Evolutionary conservation across 2,113 vertebrate species (phyloP), one percentile per base, ranked within the genome.

Genomic region (Rhinogobius similis): DNA sequence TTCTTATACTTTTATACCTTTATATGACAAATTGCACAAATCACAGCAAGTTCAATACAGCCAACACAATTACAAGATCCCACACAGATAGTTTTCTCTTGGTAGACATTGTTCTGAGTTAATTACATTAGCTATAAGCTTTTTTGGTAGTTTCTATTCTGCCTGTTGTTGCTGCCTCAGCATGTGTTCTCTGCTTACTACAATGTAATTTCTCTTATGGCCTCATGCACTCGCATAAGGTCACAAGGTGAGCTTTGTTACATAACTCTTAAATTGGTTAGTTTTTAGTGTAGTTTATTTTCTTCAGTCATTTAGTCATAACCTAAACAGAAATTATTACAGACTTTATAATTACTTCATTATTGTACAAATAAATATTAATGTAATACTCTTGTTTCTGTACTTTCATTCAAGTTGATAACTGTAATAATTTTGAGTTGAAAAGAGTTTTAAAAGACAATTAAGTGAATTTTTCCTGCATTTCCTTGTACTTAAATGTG

Each of bases 81-180:
- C 24, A 12, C 11, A 26, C 2, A 10, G 44, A n/a, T 43, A n/a
- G 12, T 9, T 18, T 2, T 65, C 36, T 36, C 61, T 63, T n/a
- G 24, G 18, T 26, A 29, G 55, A 44, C 70, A 68, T 55, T 70
- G 27, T 11, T 8, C 21, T 9, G 26, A 50, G 48, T 18, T 62
- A 5, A 43, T 73, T 63, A 8, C n/a, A 50, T 67, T 46, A 38
- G 62, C 32, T 58, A 12, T 38, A 52, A 21, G 32, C 23, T 38
- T 48, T 69, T 68, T 72, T 43, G 10, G 65, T 80, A 75, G 76
- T 86, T 90, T 88, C 82, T 77, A 64, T 86, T 87, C 79, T 86
- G 70, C 61, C 71, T 2, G 62, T 72, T 52, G 77, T 50, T 83
- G 86, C 90, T 87, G 84, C 68, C 80, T 91, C 88, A 89, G 86